Evolutionary conservation across 2,888 invertebrate species (phyloP), one percentile per base, ranked within the genome.

Genomic region (Catonia carolina): DNA sequence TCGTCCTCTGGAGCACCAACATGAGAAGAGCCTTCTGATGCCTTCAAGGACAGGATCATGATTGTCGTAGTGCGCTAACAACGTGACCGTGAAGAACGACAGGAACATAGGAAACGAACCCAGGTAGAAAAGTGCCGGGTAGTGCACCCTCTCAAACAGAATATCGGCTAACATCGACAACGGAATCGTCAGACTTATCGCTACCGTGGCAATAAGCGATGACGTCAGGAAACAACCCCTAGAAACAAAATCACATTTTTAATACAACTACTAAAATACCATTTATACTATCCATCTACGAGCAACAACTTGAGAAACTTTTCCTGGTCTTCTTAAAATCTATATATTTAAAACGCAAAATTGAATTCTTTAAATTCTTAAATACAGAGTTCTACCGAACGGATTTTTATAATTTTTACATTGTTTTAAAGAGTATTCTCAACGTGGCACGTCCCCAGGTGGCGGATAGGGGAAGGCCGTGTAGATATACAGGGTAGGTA

Each of bases 191-290:
- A 96, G 76, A 64, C 89, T 88, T 62, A 95, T 81, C 56, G 92
- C 83, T 66, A 93, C 73, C 1, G 92, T 93, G 22, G 92, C 96
- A 66, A 92, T 86, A 48, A 91, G 78, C 0, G 92, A 86, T 12
- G 95, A 95, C 15, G 97, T 97, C 66, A 97, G 76, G 67, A 95
- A 93, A 67, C 92, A 89, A 50, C 94, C 97, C 91, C 94, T 94
- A 74, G 2, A 74, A 74, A 55, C 60, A 63, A 54, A 22, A 55
- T 20, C 2, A 41, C n/a, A n/a, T n/a, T n/a, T n/a, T n/a, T n/a
- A n/a, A n/a, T n/a, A n/a, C n/a, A n/a, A n/a, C n/a, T n/a, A n/a
- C n/a, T n/a, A n/a, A n/a, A n/a, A n/a, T n/a, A n/a, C n/a, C n/a
- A n/a, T n/a, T n/a, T n/a, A n/a, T n/a, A n/a, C n/a, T n/a, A n/a